phyloP scores from a whole-genome alignment of 2,888 invertebrate genomes.

The Scotopteryx bipunctaria region DNA sequence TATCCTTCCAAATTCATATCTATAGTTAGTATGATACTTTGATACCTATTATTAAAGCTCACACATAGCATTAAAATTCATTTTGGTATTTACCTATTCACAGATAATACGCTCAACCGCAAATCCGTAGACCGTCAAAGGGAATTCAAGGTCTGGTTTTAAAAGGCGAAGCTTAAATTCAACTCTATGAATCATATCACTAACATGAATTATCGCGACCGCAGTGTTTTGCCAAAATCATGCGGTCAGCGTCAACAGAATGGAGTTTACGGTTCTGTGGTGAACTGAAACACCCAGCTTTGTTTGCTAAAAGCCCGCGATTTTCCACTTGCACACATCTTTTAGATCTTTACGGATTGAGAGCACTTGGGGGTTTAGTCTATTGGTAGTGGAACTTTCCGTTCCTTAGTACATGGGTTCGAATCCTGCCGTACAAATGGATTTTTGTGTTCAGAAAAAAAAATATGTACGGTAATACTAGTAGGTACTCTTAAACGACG shows the following conservation, averaged over 20 bases:
- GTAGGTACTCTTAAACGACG: too few relatives aligned
- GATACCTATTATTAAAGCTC: too few relatives aligned
- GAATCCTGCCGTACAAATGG: too few relatives aligned
- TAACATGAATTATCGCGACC: constrained; percentile 43
- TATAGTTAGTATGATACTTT: too few relatives aligned
- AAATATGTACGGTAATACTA: too few relatives aligned
- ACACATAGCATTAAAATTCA: background rate
- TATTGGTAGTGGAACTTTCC: too few relatives aligned
- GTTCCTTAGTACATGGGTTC: too few relatives aligned
- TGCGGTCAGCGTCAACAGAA: constrained; percentile 56
- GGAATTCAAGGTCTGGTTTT: constrained; percentile 31
- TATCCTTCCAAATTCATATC: background rate
- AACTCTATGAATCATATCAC: constrained; percentile 35
- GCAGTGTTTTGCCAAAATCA: constrained; percentile 47
- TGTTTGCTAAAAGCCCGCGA: constrained; percentile 12
- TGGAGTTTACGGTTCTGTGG: constrained; percentile 54
- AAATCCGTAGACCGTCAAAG: constrained; percentile 31
- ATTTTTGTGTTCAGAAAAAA: too few relatives aligned
- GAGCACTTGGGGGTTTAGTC: too few relatives aligned
- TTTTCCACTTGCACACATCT: background rate
- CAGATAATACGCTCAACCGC: constrained; percentile 23
- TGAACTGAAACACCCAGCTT: constrained; percentile 7
- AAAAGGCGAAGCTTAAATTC: constrained; percentile 29
- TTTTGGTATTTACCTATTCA: constrained; percentile 1
- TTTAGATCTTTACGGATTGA: background rate